Evolutionary conservation across 2,888 invertebrate species (phyloP), one percentile per base, ranked within the genome.

Genomic region (Cryptocheilus praepositus): DNA sequence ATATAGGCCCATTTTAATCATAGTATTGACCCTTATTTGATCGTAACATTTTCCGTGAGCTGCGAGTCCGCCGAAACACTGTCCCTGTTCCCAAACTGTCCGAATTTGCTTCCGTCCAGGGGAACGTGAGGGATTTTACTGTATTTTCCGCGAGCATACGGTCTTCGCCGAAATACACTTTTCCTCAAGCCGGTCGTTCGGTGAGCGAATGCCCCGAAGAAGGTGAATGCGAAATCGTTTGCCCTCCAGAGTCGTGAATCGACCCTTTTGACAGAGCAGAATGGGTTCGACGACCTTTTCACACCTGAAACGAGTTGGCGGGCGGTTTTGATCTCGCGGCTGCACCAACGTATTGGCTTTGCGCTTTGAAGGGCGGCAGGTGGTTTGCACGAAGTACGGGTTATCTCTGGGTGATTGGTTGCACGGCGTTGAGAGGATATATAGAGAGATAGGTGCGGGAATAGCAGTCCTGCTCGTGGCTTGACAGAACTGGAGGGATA

Each of bases 321-420:
- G 54, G 25, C 11, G 54, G 55, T 62, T 62, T 66, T 28, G 52
- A 63, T 22, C 45, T 15, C 21, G 15, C 18, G 25, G 22, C 28
- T 36, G 11, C 1, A 21, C 21, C 2, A 8, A 4, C 8, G 18
- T 56, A 54, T 54, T 56, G 56, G 55, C 21, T n/a, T 15, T 57
- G 22, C 25, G 28, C 57, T 68, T 68, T 71, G 51, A 64, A 64
- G 19, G 22, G 55, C 43, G 49, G 57, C 54, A 56, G 44, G 43
- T 52, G 52, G 52, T 65, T 69, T 52, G 56, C 62, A 58, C 25
- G 57, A 70, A 57, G 49, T 64, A 56, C 46, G 18, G 53, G 51
- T 70, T 70, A 61, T 70, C 53, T 57, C 57, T 36, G 64, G 61
- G 25, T 68, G 64, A 68, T 71, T 71, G 61, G 64, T 18, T 36